These are phyloP conservation scores for Cataglyphis albicans DNA, from an alignment of 2,888 invertebrate genomes.

Conservation along the genomic window DNA sequence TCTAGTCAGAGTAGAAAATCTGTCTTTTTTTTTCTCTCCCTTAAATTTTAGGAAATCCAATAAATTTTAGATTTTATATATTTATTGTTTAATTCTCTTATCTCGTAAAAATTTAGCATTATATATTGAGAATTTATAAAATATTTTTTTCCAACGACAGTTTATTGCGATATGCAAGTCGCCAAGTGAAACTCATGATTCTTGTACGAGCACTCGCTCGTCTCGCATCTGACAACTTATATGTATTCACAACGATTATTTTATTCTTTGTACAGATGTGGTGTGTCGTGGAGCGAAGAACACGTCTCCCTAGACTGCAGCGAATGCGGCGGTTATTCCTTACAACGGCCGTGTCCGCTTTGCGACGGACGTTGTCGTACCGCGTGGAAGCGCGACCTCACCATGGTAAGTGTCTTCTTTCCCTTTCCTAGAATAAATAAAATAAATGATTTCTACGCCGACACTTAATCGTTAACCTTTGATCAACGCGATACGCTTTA, in stretches of 20 bases:
- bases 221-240: background rate
- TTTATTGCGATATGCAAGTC: conserved; percentile 12
- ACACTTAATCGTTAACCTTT: background rate
- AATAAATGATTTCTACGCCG: background rate
- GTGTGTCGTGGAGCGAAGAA: conserved; percentile 92
- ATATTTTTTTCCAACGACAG: background rate
- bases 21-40: background rate
- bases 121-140: background rate
- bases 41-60: background rate
- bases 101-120: background rate
- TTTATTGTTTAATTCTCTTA: background rate
- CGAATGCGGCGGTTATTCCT: conserved; percentile 93
- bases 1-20: background rate
- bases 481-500: background rate
- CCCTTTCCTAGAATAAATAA: background rate
- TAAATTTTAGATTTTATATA: background rate
- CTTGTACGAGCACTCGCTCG: background rate
- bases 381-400: conserved; percentile 92
- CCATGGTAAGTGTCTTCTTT: conserved; percentile 88
- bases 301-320: conserved; percentile 92
- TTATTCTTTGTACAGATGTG: conserved; percentile 87
- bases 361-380: conserved; percentile 92
- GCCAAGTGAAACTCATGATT: background rate
- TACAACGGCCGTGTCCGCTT: conserved; percentile 91
- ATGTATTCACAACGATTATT: background rate